Evolutionary conservation across 2,797 vertebrate genomes (phyloP).

Genomic region (Enteromius mattozi): DNA sequence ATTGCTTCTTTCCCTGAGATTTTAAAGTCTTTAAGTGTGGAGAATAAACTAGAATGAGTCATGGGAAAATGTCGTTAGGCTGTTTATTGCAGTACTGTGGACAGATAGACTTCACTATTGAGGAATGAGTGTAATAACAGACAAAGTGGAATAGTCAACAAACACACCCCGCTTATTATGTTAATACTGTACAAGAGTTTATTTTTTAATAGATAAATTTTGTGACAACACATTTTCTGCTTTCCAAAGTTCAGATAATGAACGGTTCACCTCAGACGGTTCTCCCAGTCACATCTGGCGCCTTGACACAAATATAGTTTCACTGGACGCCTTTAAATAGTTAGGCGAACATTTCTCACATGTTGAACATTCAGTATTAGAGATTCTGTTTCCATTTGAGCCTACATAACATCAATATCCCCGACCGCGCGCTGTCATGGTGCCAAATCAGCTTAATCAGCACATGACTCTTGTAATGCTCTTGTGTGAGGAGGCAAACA

Average conservation of each 20-base stretch:
- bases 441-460: conserved; percentile 36
- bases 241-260: background rate
- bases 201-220: background rate
- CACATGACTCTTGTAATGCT: conserved; percentile 8
- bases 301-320: conserved; percentile 33
- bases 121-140: conserved; percentile 21
- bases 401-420: conserved; percentile 22
- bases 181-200: background rate
- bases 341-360: conserved; percentile 42
- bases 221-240: background rate
- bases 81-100: background rate
- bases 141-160: conserved; percentile 12
- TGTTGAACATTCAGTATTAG: conserved; percentile 53
- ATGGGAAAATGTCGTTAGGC: conserved; percentile 25
- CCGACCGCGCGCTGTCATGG: conserved; percentile 21
- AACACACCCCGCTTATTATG: conserved; percentile 4
- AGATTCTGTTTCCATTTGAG: conserved; percentile 47
- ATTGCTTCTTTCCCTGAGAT: background rate
- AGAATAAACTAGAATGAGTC: conserved; percentile 24
- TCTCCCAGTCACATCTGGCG: background rate
- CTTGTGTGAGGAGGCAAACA: background rate
- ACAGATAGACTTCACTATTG: conserved; percentile 4
- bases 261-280: background rate
- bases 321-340: conserved; percentile 32
- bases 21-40: background rate